Conservation (phyloP, 2,113 vertebrate genomes). For the Eidolon helvum region DNA sequence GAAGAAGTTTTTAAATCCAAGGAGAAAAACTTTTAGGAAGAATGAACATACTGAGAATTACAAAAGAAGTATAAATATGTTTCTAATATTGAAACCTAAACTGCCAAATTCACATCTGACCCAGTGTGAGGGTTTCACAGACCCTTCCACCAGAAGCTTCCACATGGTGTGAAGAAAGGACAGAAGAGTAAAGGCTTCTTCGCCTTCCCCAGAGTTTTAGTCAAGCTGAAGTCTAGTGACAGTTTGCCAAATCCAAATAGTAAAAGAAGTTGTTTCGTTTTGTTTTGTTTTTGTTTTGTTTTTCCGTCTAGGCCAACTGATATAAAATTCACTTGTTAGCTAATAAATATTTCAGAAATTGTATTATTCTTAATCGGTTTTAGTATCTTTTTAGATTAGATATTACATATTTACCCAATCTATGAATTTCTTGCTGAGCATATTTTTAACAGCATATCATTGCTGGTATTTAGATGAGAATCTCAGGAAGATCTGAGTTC, state of each 20-base stretch:
- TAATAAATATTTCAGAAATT: background rate
- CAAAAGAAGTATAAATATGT: background rate
- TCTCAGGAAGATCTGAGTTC: background rate
- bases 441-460: background rate
- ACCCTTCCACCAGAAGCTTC: background rate
- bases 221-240: background rate
- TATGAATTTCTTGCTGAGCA: background rate
- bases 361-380: background rate
- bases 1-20: background rate
- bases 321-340: background rate
- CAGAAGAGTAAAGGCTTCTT: background rate
- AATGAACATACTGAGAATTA: background rate
- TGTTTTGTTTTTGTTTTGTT: too few species aligned
- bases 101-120: background rate
- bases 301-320: background rate
- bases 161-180: background rate
- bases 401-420: background rate
- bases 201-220: background rate
- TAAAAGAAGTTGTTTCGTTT: background rate
- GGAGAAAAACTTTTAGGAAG: background rate
- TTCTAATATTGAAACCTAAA: background rate
- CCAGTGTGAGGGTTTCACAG: background rate
- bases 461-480: background rate
- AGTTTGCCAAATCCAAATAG: background rate
- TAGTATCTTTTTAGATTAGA: background rate